Conservation (phyloP, 2,888 invertebrate species). For the Drosophila meridionalis region DNA sequence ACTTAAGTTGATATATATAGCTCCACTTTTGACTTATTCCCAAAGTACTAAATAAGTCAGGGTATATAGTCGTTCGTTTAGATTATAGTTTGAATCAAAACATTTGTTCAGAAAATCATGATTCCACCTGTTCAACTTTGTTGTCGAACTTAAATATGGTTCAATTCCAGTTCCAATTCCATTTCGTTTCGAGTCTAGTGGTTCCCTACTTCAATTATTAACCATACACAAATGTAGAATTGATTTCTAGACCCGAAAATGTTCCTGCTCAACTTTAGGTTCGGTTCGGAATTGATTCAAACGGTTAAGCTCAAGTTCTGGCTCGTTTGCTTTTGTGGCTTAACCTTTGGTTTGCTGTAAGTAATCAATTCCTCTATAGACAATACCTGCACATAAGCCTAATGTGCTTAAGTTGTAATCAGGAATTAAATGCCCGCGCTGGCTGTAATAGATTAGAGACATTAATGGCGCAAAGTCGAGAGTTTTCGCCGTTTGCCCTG, state of each 20-base stretch:
- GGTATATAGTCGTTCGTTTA: neutral
- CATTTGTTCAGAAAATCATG: too few relatives aligned
- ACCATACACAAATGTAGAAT: neutral
- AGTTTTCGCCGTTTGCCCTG: neutral
- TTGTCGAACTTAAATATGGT: neutral
- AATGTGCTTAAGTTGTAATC: constrained; percentile 25
- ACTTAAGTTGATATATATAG: too few relatives aligned
- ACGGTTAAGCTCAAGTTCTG: neutral
- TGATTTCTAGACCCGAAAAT: neutral
- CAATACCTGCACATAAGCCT: neutral
- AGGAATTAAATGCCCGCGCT: constrained; percentile 5
- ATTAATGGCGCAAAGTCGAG: constrained; percentile 27
- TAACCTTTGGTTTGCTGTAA: neutral
- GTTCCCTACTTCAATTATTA: neutral
- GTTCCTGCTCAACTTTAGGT: too few relatives aligned
- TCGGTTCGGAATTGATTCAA: too few relatives aligned
- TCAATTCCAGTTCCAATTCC: neutral
- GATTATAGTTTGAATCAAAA: neutral
- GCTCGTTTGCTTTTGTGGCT: neutral
- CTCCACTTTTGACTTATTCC: too few relatives aligned
- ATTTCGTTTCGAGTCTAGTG: neutral
- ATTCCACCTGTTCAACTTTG: neutral
- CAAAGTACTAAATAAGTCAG: neutral
- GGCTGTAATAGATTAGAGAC: constrained; percentile 40
- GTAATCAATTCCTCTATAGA: neutral